phyloP scores from a whole-genome alignment of 1,140 invertebrate species.

The Cydia strobilella region DNA sequence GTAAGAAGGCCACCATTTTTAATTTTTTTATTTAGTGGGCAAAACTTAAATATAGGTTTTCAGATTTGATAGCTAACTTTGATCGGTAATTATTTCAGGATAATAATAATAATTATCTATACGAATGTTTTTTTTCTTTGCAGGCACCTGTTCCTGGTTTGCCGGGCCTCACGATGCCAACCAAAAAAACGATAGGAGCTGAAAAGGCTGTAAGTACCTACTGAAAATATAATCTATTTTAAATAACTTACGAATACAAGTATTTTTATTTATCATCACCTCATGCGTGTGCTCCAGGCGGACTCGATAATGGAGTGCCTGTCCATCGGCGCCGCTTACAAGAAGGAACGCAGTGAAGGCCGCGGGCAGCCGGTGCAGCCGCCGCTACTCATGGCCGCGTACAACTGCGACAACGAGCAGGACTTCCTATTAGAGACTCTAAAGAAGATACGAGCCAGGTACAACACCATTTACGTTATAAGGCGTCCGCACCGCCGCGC shows the following conservation, averaged over 20 bases:
- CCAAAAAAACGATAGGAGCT: slow-evolving; percentile 94
- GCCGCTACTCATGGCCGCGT: slow-evolving; percentile 89
- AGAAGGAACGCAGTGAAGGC: slow-evolving; percentile 77
- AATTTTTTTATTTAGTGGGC: too few species aligned
- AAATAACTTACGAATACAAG: too few species aligned
- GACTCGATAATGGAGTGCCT: slow-evolving; percentile 94
- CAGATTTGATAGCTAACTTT: too few species aligned
- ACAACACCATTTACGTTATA: slow-evolving; percentile 16
- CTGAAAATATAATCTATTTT: too few species aligned
- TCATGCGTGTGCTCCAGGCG: slow-evolving; percentile 82
- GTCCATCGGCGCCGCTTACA: slow-evolving; percentile 87
- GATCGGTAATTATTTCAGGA: too few species aligned
- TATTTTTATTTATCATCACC: slow-evolving; percentile 15
- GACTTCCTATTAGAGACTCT: slow-evolving; percentile 92
- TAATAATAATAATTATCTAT: slow-evolving; percentile 7
- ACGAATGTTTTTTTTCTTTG: slow-evolving; percentile 35
- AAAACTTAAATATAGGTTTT: too few species aligned
- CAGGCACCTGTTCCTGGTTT: slow-evolving; percentile 84
- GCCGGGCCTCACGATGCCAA: slow-evolving; percentile 89
- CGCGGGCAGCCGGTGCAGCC: slow-evolving; percentile 73
- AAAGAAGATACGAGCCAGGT: slow-evolving; percentile 87
- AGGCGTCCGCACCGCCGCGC: too few species aligned
- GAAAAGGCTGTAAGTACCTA: slow-evolving; percentile 89
- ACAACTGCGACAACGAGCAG: slow-evolving; percentile 85
- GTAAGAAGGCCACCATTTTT: too few species aligned